Conservation (phyloP, 2,113 vertebrate genomes). For the Otis tarda region DNA sequence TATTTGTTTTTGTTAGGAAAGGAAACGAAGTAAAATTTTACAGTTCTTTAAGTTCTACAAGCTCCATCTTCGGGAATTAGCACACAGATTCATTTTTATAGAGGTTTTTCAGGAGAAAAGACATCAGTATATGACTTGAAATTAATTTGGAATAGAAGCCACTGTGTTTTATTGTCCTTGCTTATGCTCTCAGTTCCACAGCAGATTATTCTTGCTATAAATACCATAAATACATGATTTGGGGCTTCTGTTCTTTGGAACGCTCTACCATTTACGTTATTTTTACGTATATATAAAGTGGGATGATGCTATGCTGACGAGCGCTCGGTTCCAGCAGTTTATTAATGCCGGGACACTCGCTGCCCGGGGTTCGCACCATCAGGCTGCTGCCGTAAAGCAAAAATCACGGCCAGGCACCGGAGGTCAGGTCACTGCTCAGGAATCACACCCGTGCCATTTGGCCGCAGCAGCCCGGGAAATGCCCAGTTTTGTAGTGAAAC, state of each 20-base stretch:
- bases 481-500: not conserved
- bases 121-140: not conserved
- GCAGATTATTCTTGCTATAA: not conserved
- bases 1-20: conserved; percentile 38
- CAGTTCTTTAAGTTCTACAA: not conserved
- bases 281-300: rapidly evolving
- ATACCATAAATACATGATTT: rapidly evolving
- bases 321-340: not conserved
- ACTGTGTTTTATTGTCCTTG: not conserved
- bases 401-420: rapidly evolving
- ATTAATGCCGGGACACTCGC: rapidly evolving
- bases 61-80: conserved; percentile 39
- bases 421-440: rapidly evolving
- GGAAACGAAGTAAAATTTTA: conserved; percentile 12
- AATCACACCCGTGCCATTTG: rapidly evolving
- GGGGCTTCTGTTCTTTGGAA: not conserved
- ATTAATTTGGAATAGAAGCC: not conserved
- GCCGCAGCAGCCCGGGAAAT: not conserved
- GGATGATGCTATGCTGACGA: rapidly evolving
- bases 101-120: not conserved
- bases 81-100: not conserved
- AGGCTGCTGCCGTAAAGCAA: not conserved
- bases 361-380: not conserved
- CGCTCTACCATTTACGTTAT: not conserved
- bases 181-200: not conserved